Percentiles rank a stretch among this genome's conserved stretches.
These are phyloP conservation scores for Oxyruncus cristatus DNA, from an alignment of 2,113 vertebrate genomes.

Conservation along the genomic window DNA sequence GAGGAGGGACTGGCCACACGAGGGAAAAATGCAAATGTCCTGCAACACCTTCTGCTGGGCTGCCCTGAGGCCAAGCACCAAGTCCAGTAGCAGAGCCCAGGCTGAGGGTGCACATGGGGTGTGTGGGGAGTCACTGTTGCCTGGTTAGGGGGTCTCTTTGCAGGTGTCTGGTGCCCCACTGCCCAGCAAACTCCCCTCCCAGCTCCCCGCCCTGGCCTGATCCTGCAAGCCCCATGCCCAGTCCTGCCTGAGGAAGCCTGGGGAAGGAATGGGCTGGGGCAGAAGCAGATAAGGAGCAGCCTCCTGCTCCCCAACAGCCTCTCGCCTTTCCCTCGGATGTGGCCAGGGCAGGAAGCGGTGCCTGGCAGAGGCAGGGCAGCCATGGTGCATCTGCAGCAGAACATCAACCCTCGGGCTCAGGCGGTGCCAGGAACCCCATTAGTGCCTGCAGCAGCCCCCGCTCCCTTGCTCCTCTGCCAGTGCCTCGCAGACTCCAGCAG, in stretches of 20 bases:
- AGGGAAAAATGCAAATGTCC: fast-evolving
- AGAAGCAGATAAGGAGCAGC: background rate
- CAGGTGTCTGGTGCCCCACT: background rate
- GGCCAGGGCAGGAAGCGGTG: background rate
- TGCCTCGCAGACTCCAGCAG: background rate
- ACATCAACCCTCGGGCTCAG: fast-evolving
- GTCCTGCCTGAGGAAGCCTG: background rate
- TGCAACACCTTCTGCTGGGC: background rate
- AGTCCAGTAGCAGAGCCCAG: background rate
- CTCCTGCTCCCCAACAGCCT: background rate
- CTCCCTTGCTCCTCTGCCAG: background rate
- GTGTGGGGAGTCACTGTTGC: background rate
- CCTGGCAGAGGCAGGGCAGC: background rate
- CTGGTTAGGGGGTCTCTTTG: background rate
- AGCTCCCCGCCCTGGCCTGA: fast-evolving
- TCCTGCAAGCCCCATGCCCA: background rate
- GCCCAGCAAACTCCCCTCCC: background rate
- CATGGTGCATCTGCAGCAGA: background rate
- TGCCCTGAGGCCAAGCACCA: background rate
- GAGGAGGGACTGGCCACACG: fast-evolving
- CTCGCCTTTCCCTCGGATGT: background rate
- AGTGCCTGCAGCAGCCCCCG: background rate
- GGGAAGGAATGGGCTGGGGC: background rate
- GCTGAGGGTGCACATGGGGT: fast-evolving
- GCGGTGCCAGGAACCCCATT: background rate